A percentile compares a stretch with the other conserved stretches of the same genome.
phyloP scores from a whole-genome alignment of 2,797 vertebrate species.

The Platalea minor region DNA sequence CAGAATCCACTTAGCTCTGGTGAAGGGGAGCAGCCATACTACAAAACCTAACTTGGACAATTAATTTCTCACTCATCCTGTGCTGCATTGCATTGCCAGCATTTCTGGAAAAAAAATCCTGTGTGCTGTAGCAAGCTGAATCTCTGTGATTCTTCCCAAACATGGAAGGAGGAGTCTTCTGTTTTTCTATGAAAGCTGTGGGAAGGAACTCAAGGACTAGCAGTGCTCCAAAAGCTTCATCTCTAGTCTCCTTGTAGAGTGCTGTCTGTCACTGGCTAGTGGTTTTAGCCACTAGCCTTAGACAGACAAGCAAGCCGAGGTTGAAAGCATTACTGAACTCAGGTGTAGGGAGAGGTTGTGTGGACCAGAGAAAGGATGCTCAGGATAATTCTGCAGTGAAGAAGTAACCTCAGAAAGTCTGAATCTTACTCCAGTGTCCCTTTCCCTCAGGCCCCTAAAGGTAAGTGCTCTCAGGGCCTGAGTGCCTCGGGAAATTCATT shows the following conservation, averaged over 20 bases:
- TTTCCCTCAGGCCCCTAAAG: neutral
- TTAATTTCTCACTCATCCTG: neutral
- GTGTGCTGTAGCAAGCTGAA: neutral
- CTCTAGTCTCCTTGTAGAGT: neutral
- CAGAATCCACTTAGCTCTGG: neutral
- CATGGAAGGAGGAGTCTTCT: neutral
- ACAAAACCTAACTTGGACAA: neutral
- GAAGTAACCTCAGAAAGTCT: conserved; percentile 7
- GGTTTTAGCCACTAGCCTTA: neutral
- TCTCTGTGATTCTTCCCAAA: neutral
- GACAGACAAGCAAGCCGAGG: neutral
- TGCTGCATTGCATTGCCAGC: neutral
- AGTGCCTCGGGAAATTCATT: neutral
- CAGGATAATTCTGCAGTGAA: neutral
- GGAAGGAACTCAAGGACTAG: neutral
- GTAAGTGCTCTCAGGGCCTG: neutral
- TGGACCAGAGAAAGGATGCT: conserved; percentile 22
- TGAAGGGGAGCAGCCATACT: neutral
- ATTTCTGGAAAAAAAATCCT: neutral
- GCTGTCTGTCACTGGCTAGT: neutral
- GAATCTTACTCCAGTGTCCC: neutral
- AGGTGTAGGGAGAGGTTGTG: neutral
- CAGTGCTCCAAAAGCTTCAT: neutral
- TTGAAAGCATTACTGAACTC: neutral
- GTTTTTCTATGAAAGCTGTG: neutral